phyloP scores from a whole-genome alignment of 2,797 vertebrate genomes.

The Varecia variegata region DNA sequence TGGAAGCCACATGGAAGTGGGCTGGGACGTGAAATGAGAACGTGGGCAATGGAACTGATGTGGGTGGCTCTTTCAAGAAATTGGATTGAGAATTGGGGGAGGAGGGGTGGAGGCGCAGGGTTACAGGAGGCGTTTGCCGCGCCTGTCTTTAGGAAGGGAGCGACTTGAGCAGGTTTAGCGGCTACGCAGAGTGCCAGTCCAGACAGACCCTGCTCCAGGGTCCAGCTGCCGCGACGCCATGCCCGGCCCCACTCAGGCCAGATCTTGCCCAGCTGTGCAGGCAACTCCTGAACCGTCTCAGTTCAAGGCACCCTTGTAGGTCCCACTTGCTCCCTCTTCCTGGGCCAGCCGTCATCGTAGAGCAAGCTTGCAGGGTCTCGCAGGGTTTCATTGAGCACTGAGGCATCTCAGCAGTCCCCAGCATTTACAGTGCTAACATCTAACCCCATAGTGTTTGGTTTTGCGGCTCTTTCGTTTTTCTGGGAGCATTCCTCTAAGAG shows the following conservation, averaged over 20 bases:
- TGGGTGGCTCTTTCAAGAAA: neutral
- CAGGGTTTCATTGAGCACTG: neutral
- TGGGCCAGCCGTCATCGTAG: neutral
- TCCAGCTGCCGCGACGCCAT: fast-evolving
- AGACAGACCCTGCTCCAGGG: neutral
- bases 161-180: too few species aligned
- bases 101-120: neutral
- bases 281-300: neutral
- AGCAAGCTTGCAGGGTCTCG: neutral
- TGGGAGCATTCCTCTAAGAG: neutral
- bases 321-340: neutral
- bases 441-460: neutral
- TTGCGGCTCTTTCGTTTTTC: neutral
- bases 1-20: neutral
- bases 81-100: neutral
- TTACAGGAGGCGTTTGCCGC: neutral
- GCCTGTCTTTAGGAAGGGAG: neutral
- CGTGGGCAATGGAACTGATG: neutral
- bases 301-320: neutral
- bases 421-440: neutral
- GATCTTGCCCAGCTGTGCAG: neutral
- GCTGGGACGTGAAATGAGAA: neutral
- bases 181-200: neutral
- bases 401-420: neutral
- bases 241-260: neutral